Base-by-base conservation (phyloP, 2,113 vertebrate genomes). In the Hipposideros armiger region DNA sequence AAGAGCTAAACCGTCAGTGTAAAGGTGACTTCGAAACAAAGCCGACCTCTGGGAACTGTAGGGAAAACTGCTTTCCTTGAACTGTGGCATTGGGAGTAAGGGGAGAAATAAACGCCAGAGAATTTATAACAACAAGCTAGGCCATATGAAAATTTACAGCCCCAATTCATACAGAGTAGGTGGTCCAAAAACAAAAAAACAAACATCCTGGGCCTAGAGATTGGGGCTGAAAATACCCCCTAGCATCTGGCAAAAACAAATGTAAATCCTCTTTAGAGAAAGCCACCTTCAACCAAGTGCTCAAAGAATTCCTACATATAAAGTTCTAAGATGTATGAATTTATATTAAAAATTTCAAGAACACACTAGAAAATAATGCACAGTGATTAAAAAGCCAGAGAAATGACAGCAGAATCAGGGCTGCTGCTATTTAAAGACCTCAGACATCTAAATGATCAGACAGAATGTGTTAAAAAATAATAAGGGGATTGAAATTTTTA, bases 311-410 rank as follows among this genome's bases (percentile, higher is more conserved):
- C 24, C 52, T 16, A 76, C 42, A 93, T 54, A 87, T 45, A 73
- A 81, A 91, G 40, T 78, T 89, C 14, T 83, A 54, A 47, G 28
- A 74, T 40, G 40, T 10, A 56, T 28, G n/a, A 74, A 4, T 84
- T 93, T 30, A 62, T 52, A 76, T 88, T 54, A 50, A 78, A 95
- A 87, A 77, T 60, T 13, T 16, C 50, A 67, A 72, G 91, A 87
- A 36, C 74, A 97, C 19, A 64, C 52, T 83, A 97, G 70, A 87
- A 96, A 87, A 87, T 92, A 90, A 82, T 4, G 50, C 13, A 84
- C 14, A 84, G 45, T 86, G 30, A 94, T 1, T 92, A 50, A 73
- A 77, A 77, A 95, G 4, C 3, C 58, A 72, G 36, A 81, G 22
- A 96, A 86, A 67, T 56, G 30, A 73, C 0, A 90, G 42, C 13